phyloP scores from a whole-genome alignment of 1,140 invertebrate genomes.

The Anastrepha obliqua region DNA sequence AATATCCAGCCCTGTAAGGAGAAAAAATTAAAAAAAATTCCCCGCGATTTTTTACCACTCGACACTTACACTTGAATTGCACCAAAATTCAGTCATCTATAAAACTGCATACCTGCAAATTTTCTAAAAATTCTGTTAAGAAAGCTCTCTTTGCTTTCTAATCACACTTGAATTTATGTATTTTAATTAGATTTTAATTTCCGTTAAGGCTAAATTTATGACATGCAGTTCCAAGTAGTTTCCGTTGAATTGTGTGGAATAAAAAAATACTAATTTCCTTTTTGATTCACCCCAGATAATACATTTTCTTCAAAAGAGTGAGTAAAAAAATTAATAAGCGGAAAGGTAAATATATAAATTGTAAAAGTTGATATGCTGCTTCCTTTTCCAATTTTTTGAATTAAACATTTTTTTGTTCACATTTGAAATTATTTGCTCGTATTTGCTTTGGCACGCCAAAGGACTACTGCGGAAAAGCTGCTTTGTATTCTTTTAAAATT shows the following conservation, averaged over 20 bases:
- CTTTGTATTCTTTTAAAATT: background rate
- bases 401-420: background rate
- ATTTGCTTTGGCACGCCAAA: background rate
- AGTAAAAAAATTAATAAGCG: background rate
- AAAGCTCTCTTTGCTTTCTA: background rate
- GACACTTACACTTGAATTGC: too few relatives aligned
- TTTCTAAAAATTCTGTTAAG: too few relatives aligned
- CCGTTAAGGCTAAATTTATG: background rate
- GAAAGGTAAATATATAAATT: too few relatives aligned
- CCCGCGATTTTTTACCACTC: too few relatives aligned
- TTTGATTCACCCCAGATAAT: background rate
- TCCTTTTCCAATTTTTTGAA: too few relatives aligned
- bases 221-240: background rate
- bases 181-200: constrained; percentile 41
- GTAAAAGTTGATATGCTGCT: too few relatives aligned
- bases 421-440: background rate
- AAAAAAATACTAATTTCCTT: constrained; percentile 38
- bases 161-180: background rate
- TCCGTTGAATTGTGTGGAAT: background rate
- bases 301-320: background rate
- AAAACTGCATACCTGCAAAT: too few relatives aligned
- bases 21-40: too few relatives aligned
- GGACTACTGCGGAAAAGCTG: background rate
- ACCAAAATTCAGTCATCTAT: too few relatives aligned
- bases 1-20: too few relatives aligned